Evolutionary conservation across 2,888 invertebrate species (phyloP), one percentile per base, ranked within the genome.

Genomic region (Poecilobothrus nobilitatus): DNA sequence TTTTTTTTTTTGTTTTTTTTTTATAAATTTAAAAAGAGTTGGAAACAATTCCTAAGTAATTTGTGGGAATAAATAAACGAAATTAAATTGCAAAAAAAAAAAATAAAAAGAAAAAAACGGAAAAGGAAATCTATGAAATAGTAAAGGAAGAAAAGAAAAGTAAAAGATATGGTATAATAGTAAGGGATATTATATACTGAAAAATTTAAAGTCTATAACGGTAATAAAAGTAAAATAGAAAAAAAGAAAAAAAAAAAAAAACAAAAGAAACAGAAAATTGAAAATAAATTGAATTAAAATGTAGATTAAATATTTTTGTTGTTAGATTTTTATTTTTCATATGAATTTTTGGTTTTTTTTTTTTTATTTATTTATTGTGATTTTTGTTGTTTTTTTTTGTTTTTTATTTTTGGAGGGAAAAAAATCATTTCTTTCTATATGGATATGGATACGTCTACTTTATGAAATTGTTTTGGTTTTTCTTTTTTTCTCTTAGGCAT

Each of bases 31-130:
- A 2, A 6, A 53, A 53, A 53, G 53, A 53, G 53, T 53, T 53
- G 53, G 53, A 53, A 53, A 53, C 53, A 53, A 53, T 53, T 53
- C 53, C 15, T 53, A 53, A 53, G 53, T 53, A 53, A 53, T 53
- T 53, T 53, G 53, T 53, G 53, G 53, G 15, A 53, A 12, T 12
- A 53, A 53, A 12, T 12, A 53, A 53, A 6, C 12, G 15, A 53
- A 53, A 53, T 53, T 53, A n/a, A 53, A 53, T 53, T 53, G 53
- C 9, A 53, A 53, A 53, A 53, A 9, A 41, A 41, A 41, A 41
- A 8, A 41, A 41, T 5, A 41, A 41, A 41, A 3, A 41, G 2
- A 27, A 27, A 27, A 41, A 41, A 41, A 41, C 15, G 7, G 7
- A 2, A 41, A 8, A 41, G 41, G 4, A 9, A 12, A n/a, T n/a